Percentiles rank a stretch among this genome's conserved stretches.
Evolutionary conservation across 2,113 vertebrate species (phyloP).

Genomic region (Bettongia penicillata): DNA sequence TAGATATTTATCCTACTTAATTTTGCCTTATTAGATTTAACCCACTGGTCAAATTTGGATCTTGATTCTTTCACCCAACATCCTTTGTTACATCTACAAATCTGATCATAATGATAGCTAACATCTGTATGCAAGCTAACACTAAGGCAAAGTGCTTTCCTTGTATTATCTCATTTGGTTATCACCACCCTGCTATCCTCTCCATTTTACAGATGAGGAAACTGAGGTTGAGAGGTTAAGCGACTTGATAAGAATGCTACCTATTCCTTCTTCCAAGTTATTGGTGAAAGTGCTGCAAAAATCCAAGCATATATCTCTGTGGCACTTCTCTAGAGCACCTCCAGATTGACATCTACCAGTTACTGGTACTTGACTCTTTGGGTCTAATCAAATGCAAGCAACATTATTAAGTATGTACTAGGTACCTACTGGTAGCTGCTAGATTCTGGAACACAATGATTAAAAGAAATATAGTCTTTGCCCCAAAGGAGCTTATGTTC

Average conservation of each 20-base stretch:
- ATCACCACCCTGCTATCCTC: neutral
- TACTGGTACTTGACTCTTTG: neutral
- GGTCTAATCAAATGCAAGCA: neutral
- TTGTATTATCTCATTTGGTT: neutral
- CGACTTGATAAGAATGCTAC: neutral
- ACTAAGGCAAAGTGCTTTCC: neutral
- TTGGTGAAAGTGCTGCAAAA: neutral
- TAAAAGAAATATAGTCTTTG: neutral
- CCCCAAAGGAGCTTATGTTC: neutral
- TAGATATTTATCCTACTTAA: neutral
- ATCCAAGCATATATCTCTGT: neutral
- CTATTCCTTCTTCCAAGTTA: neutral
- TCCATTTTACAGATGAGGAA: neutral
- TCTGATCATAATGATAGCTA: neutral
- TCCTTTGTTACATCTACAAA: neutral
- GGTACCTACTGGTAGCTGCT: neutral
- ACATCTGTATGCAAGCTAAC: neutral
- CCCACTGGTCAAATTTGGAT: neutral
- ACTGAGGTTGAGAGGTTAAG: neutral
- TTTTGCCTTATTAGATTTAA: neutral
- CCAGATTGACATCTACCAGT: neutral
- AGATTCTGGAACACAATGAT: neutral
- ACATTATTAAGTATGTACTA: neutral
- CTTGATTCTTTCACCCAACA: neutral
- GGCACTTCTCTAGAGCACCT: neutral